A percentile compares a stretch with the other conserved stretches of the same genome.
Conservation (phyloP, 2,888 invertebrate genomes). For the Eristalis pertinax region DNA sequence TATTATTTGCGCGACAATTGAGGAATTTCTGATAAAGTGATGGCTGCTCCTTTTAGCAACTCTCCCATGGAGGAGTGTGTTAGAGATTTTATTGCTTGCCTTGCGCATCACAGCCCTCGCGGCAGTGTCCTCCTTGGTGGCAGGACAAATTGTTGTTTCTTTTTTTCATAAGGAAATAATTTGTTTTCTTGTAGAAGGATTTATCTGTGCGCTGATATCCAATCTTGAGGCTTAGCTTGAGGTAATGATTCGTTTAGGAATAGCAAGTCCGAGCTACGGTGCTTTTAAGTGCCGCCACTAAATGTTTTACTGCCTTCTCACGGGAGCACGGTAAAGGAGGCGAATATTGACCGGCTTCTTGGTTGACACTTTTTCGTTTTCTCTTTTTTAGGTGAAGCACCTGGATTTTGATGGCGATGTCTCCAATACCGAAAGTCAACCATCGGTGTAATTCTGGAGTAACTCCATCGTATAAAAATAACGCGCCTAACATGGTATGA, state of each 20-base stretch:
- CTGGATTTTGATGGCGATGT: neutral
- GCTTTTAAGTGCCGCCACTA: conserved; percentile 1
- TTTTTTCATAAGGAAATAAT: neutral
- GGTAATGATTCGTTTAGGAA: neutral
- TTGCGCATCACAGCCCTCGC: neutral
- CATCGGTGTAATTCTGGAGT: neutral
- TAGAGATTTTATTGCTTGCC: conserved; percentile 11
- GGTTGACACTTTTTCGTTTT: neutral
- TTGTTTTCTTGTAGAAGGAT: neutral
- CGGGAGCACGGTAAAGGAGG: neutral
- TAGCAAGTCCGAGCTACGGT: neutral
- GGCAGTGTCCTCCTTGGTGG: neutral
- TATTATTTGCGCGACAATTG: conserved; percentile 38
- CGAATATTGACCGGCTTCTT: neutral
- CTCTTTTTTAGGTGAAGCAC: neutral
- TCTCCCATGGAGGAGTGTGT: conserved; percentile 13
- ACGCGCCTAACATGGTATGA: neutral
- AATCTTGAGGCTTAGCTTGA: neutral
- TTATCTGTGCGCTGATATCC: neutral
- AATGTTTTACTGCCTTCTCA: neutral
- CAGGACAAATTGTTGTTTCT: neutral
- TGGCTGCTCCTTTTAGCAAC: conserved; percentile 8
- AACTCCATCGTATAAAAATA: neutral
- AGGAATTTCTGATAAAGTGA: conserved; percentile 25
- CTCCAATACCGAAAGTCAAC: neutral